Percentiles rank a stretch among this genome's conserved stretches.
phyloP scores from a whole-genome alignment of 2,113 vertebrate genomes.

The Aptenodytes patagonicus region DNA sequence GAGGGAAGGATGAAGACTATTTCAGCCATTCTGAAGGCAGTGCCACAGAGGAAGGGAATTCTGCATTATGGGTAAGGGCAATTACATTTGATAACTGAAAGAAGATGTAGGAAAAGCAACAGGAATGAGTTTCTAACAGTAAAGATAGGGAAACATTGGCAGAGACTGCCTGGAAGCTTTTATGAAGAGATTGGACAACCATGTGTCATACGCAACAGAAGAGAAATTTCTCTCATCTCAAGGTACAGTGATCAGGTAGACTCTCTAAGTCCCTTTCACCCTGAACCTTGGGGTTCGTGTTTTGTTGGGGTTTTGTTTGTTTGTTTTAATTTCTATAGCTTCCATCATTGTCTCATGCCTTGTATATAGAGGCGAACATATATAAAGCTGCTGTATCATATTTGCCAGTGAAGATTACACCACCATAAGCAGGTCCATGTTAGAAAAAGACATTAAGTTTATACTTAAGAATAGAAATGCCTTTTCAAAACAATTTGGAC shows the following conservation, averaged over 20 bases:
- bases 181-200: neutral
- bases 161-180: neutral
- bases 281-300: accelerated
- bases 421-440: neutral
- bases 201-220: neutral
- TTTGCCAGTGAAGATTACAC: neutral
- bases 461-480: neutral
- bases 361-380: neutral
- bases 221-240: neutral
- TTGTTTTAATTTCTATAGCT: neutral
- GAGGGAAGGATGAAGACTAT: neutral
- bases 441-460: neutral
- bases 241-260: neutral
- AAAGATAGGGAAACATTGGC: neutral
- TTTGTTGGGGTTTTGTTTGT: neutral
- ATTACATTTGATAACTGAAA: neutral
- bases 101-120: neutral
- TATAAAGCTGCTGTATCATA: neutral
- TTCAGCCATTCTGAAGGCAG: neutral
- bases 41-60: neutral
- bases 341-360: neutral
- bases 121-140: neutral
- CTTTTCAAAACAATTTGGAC: neutral
- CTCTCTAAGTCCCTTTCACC: neutral
- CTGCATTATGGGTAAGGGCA: neutral